phyloP scores from a whole-genome alignment of 1,140 invertebrate genomes.

The Trachymyrmex septentrionalis region DNA sequence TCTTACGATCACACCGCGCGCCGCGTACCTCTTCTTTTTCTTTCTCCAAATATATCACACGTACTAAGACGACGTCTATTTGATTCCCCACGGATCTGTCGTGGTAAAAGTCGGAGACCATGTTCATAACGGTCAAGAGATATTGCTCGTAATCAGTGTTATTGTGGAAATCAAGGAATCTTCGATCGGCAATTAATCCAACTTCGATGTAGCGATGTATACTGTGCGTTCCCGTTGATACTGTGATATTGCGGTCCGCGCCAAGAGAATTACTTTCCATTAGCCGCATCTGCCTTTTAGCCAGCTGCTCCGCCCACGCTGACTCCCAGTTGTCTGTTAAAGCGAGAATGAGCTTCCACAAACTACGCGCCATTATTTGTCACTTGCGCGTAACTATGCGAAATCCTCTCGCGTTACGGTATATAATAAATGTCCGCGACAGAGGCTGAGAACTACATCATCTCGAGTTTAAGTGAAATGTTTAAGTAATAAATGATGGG shows the following conservation, averaged over 20 bases:
- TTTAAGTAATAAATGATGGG: constrained; percentile 41
- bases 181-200: constrained; percentile 89
- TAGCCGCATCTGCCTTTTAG: constrained; percentile 74
- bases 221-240: constrained; percentile 74
- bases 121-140: constrained; percentile 91
- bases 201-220: constrained; percentile 88
- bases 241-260: neutral
- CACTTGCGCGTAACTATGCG: constrained; percentile 52
- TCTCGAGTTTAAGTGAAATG: constrained; percentile 40
- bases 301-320: constrained; percentile 85
- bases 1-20: neutral
- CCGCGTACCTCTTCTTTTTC: constrained; percentile 85
- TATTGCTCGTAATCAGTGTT: constrained; percentile 89
- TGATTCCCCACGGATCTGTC: constrained; percentile 89
- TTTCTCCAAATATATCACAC: constrained; percentile 87
- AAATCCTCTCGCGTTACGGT: constrained; percentile 52
- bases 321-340: constrained; percentile 82
- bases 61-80: constrained; percentile 90
- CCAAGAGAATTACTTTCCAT: constrained; percentile 61
- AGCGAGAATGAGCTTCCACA: constrained; percentile 54
- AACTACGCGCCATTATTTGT: constrained; percentile 55
- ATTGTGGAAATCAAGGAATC: constrained; percentile 89
- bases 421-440: constrained; percentile 51
- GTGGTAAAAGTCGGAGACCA: constrained; percentile 90
- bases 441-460: constrained; percentile 9